phyloP scores from a whole-genome alignment of 2,888 invertebrate genomes.

The Rugalucina vietnamica region DNA sequence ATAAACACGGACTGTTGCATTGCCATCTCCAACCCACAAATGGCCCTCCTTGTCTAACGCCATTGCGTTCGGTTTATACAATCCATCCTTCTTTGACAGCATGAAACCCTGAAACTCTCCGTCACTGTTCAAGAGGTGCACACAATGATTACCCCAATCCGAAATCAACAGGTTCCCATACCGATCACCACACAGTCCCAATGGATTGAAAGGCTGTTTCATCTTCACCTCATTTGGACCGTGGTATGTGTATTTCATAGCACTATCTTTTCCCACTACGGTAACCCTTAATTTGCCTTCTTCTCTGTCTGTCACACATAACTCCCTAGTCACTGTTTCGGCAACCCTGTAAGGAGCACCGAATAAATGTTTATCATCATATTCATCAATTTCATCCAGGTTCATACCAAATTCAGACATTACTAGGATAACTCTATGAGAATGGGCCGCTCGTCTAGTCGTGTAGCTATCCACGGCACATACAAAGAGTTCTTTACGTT shows the following conservation, averaged over 20 bases:
- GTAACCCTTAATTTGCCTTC: constrained; percentile 66
- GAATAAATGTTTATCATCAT: constrained; percentile 62
- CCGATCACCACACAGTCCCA: constrained; percentile 65
- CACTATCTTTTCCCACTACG: constrained; percentile 60
- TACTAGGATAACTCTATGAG: constrained; percentile 61
- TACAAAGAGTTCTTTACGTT: constrained; percentile 65
- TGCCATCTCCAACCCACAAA: constrained; percentile 69
- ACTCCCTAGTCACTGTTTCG: constrained; percentile 62
- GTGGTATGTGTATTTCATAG: constrained; percentile 56
- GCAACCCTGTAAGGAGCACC: constrained; percentile 67
- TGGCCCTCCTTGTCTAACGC: constrained; percentile 65
- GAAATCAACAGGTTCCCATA: constrained; percentile 61
- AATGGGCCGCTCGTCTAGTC: constrained; percentile 58
- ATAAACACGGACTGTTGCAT: constrained; percentile 65
- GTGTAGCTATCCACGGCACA: constrained; percentile 71
- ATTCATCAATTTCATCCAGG: constrained; percentile 67
- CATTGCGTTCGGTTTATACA: constrained; percentile 67
- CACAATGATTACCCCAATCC: constrained; percentile 70
- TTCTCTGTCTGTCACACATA: constrained; percentile 66
- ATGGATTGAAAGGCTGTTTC: constrained; percentile 67
- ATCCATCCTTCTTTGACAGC: constrained; percentile 66
- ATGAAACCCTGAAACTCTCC: constrained; percentile 68
- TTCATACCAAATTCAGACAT: constrained; percentile 65
- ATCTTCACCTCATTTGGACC: constrained; percentile 61
- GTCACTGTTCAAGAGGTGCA: constrained; percentile 63